Base-by-base conservation (phyloP, 2,797 vertebrate species). In the Rallus crepitans region DNA sequence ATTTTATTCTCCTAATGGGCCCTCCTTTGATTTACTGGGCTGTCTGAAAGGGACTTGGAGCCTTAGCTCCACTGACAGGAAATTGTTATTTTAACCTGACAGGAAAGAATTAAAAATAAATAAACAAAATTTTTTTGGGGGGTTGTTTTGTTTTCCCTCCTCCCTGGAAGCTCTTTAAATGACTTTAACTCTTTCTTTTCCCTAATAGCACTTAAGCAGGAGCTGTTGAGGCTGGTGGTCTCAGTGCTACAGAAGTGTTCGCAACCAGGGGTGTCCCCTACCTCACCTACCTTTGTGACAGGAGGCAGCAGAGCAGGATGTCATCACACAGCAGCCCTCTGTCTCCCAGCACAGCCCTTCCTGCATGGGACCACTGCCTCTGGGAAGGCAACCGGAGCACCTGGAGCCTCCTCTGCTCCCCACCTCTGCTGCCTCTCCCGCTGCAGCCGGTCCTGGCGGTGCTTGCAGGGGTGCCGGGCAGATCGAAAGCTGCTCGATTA, bases 1-100 rank as follows among this genome's bases (percentile, higher is more conserved):
- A 97, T 94, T 95, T 95, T 82, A 81, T 87, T 94, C 94, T 83
- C 63, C 64, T 97, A 93, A 96, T 94, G 85, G 69, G 52, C 80
- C 37, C 78, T 90, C 59, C 75, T 82, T 95, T 95, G 97, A 97
- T 96, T 97, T 97, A 93, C 77, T 94, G 82, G 77, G 81, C 82
- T 97, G 92, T 89, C 91, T 93, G 83, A 95, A 90, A 89, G 97
- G 96, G 97, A 88, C 94, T 94, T 96, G 97, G 98, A 98, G 98
- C 98, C 98, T 98, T 98, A 96, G 16, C 71, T 98, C 98, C 98
- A 96, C 96, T 94, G 97, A 98, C 97, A 98, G 98, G 98, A 99
- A 99, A 98, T 98, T 98, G 98, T 99, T 99, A 98, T 98, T 99
- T 99, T 99, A 99, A 99, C 98, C 98, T 98, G 98, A 97, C 98